These are phyloP conservation scores for Meteorus colon DNA, from an alignment of 2,888 invertebrate species.

Conservation along the genomic window DNA sequence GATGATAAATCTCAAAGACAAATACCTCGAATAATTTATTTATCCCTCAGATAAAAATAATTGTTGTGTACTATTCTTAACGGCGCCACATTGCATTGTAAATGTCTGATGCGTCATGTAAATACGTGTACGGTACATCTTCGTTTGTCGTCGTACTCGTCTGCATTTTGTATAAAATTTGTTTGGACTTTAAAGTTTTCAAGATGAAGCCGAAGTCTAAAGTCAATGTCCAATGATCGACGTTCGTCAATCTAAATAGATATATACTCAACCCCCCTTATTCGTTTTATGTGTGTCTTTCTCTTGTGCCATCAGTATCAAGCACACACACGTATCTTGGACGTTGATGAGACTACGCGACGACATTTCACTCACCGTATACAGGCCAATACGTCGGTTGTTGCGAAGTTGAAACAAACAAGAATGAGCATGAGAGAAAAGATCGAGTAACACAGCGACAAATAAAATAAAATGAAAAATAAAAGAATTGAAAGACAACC, in stretches of 20 bases:
- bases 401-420: slow-evolving; percentile 20
- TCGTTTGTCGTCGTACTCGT: slow-evolving; percentile 27
- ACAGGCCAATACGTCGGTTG: slow-evolving; percentile 39
- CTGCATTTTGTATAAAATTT: not conserved
- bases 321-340: slow-evolving; percentile 21
- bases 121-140: slow-evolving; percentile 20
- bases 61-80: too few relatives aligned
- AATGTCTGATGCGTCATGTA: too few relatives aligned
- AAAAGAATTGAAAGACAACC: slow-evolving; percentile 18
- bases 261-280: not conserved
- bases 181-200: slow-evolving; percentile 1
- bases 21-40: too few relatives aligned
- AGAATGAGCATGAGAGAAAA: slow-evolving; percentile 3
- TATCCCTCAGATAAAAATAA: too few relatives aligned
- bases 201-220: not conserved
- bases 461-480: slow-evolving; percentile 52
- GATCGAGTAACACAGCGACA: slow-evolving; percentile 22
- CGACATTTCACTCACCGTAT: slow-evolving; percentile 38
- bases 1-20: too few relatives aligned
- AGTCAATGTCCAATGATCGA: slow-evolving; percentile 36
- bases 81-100: not conserved
- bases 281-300: not conserved
- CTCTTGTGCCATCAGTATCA: slow-evolving; percentile 19
- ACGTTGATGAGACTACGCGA: slow-evolving; percentile 37
- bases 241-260: slow-evolving; percentile 46